A percentile compares a stretch with the other conserved stretches of the same genome.
phyloP scores from a whole-genome alignment of 2,797 vertebrate species.

The Macrochelys suwanniensis region DNA sequence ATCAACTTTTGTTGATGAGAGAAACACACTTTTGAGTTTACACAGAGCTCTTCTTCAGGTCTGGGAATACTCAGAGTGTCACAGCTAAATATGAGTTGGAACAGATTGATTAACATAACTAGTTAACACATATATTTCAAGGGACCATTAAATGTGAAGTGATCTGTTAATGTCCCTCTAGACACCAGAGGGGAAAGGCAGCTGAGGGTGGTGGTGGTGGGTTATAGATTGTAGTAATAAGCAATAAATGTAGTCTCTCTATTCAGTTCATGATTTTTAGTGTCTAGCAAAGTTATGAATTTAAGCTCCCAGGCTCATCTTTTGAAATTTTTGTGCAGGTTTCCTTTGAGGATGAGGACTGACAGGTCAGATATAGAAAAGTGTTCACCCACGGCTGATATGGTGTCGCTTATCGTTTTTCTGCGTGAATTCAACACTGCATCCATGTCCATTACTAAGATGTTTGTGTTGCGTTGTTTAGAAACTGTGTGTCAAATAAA shows the following conservation, averaged over 20 bases:
- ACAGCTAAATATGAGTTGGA: background rate
- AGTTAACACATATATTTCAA: background rate
- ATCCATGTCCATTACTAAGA: background rate
- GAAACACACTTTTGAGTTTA: background rate
- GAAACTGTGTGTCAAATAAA: background rate
- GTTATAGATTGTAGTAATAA: background rate
- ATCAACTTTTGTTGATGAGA: background rate
- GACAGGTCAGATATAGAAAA: background rate
- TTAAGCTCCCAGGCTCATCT: background rate
- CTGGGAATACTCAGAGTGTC: background rate
- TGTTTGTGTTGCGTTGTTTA: background rate
- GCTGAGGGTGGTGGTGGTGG: background rate
- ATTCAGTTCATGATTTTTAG: background rate
- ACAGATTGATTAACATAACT: background rate
- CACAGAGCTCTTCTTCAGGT: background rate
- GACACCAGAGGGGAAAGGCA: background rate
- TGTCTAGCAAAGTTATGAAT: background rate
- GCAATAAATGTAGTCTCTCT: background rate
- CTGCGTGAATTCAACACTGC: background rate
- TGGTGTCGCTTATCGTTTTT: background rate
- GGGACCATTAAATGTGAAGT: background rate
- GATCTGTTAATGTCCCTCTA: background rate
- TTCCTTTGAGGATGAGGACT: background rate
- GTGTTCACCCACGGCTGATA: background rate
- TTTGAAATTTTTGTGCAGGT: background rate